Evolutionary conservation across 2,113 vertebrate species (phyloP).

Genomic region (Notarius lentiginosus): DNA sequence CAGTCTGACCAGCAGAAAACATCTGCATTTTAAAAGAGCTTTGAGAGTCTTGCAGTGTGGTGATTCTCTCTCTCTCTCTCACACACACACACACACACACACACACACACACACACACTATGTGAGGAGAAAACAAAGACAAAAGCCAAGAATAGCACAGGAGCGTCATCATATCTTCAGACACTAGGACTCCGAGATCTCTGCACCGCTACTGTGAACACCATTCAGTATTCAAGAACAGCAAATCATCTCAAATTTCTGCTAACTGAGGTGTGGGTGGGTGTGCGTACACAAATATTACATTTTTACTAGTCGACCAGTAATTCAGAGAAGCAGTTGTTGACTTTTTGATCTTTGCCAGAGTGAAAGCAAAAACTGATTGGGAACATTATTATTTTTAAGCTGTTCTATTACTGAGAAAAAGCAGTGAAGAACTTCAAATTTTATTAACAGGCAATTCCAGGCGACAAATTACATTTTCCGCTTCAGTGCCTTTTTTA

Average conservation of each 20-base stretch:
- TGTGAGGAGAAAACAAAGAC: slow-evolving; percentile 12
- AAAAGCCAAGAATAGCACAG: slow-evolving; percentile 10
- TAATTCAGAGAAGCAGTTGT: background rate
- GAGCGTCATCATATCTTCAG: slow-evolving; percentile 28
- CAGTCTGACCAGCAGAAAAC: slow-evolving; percentile 7
- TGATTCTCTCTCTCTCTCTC: background rate
- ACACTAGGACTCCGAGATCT: slow-evolving; percentile 4
- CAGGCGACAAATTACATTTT: background rate
- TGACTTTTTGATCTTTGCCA: background rate
- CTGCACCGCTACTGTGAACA: slow-evolving; percentile 18
- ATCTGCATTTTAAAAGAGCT: slow-evolving; percentile 33
- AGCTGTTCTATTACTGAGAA: background rate
- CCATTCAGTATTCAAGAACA: background rate
- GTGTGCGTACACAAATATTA: background rate
- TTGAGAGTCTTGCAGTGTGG: background rate
- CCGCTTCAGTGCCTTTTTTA: too few species aligned
- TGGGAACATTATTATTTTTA: background rate
- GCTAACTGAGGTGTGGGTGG: background rate
- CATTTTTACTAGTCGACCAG: background rate
- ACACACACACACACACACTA: background rate
- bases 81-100: background rate
- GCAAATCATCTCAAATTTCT: background rate
- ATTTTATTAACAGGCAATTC: background rate
- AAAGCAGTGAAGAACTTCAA: background rate
- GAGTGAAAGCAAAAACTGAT: background rate